phyloP scores from a whole-genome alignment of 2,797 vertebrate species.

The Macrochelys suwanniensis region DNA sequence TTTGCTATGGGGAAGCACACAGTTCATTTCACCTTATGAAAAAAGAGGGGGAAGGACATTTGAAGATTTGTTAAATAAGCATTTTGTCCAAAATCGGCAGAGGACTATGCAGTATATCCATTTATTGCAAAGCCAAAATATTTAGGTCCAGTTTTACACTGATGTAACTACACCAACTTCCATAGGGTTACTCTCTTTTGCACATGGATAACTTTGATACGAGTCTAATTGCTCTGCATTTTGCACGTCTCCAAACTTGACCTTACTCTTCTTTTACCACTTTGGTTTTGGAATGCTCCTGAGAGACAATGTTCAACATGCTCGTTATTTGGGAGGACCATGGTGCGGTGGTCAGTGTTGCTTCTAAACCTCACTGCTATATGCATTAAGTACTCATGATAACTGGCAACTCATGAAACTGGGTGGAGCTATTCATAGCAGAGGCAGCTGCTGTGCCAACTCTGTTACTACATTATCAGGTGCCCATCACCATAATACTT shows the following conservation, averaged over 20 bases:
- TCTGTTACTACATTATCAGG: not conserved
- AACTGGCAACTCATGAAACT: not conserved
- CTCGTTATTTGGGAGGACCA: not conserved
- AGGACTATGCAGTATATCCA: not conserved
- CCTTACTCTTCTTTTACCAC: not conserved
- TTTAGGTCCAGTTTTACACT: not conserved
- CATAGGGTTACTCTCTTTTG: not conserved
- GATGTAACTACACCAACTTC: not conserved
- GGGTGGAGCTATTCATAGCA: not conserved
- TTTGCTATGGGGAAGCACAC: not conserved
- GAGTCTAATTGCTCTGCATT: not conserved
- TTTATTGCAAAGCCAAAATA: not conserved
- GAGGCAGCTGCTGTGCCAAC: not conserved
- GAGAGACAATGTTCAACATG: not conserved
- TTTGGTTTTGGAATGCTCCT: not conserved
- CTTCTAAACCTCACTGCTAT: not conserved
- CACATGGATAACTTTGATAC: not conserved
- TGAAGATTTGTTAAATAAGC: not conserved
- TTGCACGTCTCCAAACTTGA: not conserved
- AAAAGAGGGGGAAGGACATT: not conserved
- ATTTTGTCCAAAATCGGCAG: conserved; percentile 16
- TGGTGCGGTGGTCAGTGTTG: not conserved
- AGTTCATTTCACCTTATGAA: not conserved
- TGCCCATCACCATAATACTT: not conserved
- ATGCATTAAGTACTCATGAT: not conserved